Evolutionary conservation across 2,888 invertebrate species (phyloP).

Genomic region (Plusia festucae): DNA sequence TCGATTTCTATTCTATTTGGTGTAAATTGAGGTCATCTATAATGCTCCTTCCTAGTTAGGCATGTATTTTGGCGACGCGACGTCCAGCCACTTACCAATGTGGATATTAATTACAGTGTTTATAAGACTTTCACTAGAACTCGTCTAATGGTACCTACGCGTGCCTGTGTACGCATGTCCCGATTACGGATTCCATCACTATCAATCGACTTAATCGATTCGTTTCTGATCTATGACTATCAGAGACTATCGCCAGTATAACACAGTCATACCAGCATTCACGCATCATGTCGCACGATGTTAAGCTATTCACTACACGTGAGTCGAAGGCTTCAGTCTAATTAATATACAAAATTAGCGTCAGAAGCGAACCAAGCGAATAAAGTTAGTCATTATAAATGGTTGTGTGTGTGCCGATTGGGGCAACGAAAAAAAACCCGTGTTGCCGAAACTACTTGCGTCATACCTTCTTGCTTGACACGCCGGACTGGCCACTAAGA

Average conservation of each 20-base stretch:
- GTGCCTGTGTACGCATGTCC: conserved; percentile 21
- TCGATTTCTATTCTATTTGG: conserved; percentile 10
- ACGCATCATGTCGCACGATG: conserved; percentile 15
- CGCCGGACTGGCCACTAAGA: conserved; percentile 73
- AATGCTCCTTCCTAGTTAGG: conserved; percentile 3
- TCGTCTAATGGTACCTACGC: conserved; percentile 22
- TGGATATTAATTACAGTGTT: conserved; percentile 28
- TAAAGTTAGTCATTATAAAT: conserved; percentile 47
- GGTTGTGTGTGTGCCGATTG: conserved; percentile 65
- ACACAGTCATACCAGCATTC: conserved; percentile 12
- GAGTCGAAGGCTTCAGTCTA: conserved; percentile 45
- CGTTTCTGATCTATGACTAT: conserved; percentile 14
- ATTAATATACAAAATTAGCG: conserved; percentile 53
- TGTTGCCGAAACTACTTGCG: conserved; percentile 86
- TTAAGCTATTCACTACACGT: conserved; percentile 29
- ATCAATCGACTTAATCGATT: conserved; percentile 33
- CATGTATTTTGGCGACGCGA: conserved; percentile 31
- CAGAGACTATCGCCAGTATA: conserved; percentile 4
- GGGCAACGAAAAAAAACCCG: conserved; percentile 75
- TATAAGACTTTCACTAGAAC: conserved; percentile 43
- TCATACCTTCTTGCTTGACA: conserved; percentile 76
- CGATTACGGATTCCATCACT: conserved; percentile 24
- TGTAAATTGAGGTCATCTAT: conserved; percentile 18
- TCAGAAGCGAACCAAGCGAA: conserved; percentile 39
- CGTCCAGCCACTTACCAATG: conserved; percentile 13